These are phyloP conservation scores for Heliconius hewitsoni DNA, from an alignment of 1,140 invertebrate genomes.

Conservation along the genomic window DNA sequence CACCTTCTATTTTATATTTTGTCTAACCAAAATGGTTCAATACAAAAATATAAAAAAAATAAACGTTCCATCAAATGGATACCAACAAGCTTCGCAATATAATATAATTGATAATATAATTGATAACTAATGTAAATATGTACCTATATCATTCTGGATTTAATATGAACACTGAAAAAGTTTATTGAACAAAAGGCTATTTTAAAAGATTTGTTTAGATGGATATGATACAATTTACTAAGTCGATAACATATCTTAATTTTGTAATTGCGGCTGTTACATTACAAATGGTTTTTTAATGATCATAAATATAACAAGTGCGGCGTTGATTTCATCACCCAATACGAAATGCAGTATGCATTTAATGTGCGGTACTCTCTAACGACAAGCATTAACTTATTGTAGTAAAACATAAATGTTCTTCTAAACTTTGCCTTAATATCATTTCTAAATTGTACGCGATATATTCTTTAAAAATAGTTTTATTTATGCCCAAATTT, in stretches of 20 bases:
- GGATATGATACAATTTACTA: not conserved
- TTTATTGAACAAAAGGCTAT: not conserved
- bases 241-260: conserved; percentile 1
- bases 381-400: not conserved
- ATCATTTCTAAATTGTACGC: too few relatives aligned
- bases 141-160: not conserved
- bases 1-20: too few relatives aligned
- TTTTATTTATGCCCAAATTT: too few relatives aligned
- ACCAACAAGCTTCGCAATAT: too few relatives aligned
- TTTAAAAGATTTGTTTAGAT: not conserved
- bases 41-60: too few relatives aligned
- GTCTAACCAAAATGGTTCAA: too few relatives aligned
- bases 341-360: not conserved
- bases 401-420: not conserved
- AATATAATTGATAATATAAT: too few relatives aligned
- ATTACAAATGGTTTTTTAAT: not conserved
- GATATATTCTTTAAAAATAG: too few relatives aligned
- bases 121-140: too few relatives aligned
- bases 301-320: not conserved
- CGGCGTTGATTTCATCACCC: not conserved
- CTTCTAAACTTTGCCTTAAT: too few relatives aligned
- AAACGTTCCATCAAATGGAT: too few relatives aligned
- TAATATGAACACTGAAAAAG: not conserved
- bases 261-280: not conserved
- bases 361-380: not conserved